These are phyloP conservation scores for Myxocyprinus asiaticus DNA, from an alignment of 2,113 vertebrate species.

Conservation along the genomic window DNA sequence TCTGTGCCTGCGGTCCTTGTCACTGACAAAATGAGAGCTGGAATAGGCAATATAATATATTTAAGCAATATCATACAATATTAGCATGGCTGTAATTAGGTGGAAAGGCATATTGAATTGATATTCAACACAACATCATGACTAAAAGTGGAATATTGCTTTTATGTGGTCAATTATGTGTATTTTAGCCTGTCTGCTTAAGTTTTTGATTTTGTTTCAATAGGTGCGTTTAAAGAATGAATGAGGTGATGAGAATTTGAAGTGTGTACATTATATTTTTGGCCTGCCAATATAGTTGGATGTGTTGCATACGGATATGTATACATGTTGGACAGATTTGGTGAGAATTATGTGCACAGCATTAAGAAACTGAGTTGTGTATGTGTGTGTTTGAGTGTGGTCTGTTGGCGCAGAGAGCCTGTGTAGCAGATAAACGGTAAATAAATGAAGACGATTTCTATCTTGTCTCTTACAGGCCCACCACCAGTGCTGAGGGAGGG, in stretches of 20 bases:
- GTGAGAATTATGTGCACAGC: constrained; percentile 47
- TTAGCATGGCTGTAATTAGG: too few relatives aligned
- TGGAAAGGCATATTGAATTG: too few relatives aligned
- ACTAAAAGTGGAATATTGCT: too few relatives aligned
- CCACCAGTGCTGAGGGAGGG: constrained; percentile 3
- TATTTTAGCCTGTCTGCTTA: too few relatives aligned
- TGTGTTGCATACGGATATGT: constrained; percentile 26
- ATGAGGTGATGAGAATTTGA: constrained; percentile 37
- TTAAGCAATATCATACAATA: too few relatives aligned
- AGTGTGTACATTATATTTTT: neutral
- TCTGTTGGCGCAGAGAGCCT: constrained; percentile 31
- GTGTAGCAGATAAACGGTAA: constrained; percentile 51
- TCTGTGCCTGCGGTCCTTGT: too few relatives aligned
- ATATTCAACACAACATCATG: too few relatives aligned
- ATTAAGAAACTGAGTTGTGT: constrained; percentile 34
- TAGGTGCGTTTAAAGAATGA: constrained; percentile 22
- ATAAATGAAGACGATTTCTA: constrained; percentile 55
- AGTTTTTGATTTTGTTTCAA: neutral
- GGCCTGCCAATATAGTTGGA: constrained; percentile 44
- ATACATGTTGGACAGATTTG: constrained; percentile 40
- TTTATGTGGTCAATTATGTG: too few relatives aligned
- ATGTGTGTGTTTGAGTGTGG: constrained; percentile 38
- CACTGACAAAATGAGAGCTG: too few relatives aligned
- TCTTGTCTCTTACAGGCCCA: constrained; percentile 50
- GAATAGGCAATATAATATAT: too few relatives aligned